phyloP scores from a whole-genome alignment of 2,797 vertebrate species.

The Helicolenus hilgendorfi region DNA sequence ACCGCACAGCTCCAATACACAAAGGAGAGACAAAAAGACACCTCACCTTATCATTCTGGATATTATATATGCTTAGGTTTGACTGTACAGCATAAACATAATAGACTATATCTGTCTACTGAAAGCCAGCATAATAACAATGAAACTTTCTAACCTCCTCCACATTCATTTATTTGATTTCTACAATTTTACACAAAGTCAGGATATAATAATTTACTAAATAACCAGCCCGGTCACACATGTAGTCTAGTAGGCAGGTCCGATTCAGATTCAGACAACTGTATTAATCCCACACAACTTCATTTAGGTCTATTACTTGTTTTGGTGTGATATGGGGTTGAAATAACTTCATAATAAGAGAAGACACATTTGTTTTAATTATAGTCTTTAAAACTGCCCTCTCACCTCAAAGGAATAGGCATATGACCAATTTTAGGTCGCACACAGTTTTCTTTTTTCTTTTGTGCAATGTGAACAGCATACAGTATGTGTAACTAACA shows the following conservation, averaged over 20 bases:
- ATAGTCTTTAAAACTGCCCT: neutral
- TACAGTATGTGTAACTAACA: neutral
- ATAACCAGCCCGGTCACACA: neutral
- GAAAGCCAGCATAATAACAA: neutral
- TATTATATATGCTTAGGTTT: neutral
- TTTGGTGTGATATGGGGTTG: neutral
- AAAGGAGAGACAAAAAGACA: neutral
- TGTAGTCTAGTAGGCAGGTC: too few relatives aligned
- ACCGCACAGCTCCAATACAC: slow-evolving; percentile 72
- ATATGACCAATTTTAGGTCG: neutral
- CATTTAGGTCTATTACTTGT: neutral
- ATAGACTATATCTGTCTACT: neutral
- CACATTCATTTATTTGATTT: too few relatives aligned
- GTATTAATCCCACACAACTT: too few relatives aligned
- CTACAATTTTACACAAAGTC: neutral
- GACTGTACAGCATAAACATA: neutral
- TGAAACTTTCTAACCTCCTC: neutral
- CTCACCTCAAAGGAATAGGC: neutral
- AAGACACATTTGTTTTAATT: neutral
- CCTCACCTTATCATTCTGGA: neutral
- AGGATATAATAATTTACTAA: neutral
- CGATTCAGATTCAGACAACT: too few relatives aligned
- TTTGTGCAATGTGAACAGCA: too few relatives aligned
- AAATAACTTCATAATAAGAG: neutral
- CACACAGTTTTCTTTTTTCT: neutral